Conservation (phyloP, 2,113 vertebrate species). For the Ophiodon elongatus region DNA sequence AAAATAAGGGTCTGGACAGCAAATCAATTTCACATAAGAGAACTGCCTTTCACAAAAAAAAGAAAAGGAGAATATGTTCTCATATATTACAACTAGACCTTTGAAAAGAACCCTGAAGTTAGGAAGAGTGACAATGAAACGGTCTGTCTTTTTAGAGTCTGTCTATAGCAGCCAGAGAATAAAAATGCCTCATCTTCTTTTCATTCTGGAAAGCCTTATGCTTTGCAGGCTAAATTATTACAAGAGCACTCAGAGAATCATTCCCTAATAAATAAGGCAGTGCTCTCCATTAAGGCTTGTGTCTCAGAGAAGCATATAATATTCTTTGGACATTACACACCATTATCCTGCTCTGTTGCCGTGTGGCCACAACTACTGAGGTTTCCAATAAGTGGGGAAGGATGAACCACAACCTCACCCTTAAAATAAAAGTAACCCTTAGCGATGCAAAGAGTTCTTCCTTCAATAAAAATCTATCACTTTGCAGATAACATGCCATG, state of each 20-base stretch:
- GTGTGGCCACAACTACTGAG: slow-evolving; percentile 17
- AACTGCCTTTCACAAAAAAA: slow-evolving; percentile 6
- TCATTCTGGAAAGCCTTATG: slow-evolving; percentile 37
- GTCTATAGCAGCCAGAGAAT: slow-evolving; percentile 30
- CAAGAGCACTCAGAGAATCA: slow-evolving; percentile 52
- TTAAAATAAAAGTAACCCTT: not conserved
- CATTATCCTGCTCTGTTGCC: slow-evolving; percentile 43
- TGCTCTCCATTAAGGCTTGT: slow-evolving; percentile 67
- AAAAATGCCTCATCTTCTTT: slow-evolving; percentile 56
- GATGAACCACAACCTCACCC: slow-evolving; percentile 15
- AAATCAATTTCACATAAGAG: slow-evolving; percentile 31
- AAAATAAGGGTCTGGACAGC: slow-evolving; percentile 27
- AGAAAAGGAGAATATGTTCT: slow-evolving; percentile 29
- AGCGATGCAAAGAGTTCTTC: not conserved
- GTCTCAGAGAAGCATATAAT: slow-evolving; percentile 57
- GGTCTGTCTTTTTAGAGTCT: slow-evolving; percentile 19
- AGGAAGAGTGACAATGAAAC: slow-evolving; percentile 24
- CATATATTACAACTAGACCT: slow-evolving; percentile 27
- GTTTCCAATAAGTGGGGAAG: slow-evolving; percentile 29
- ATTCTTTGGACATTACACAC: slow-evolving; percentile 59
- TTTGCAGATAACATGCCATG: too few relatives aligned
- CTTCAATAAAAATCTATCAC: not conserved
- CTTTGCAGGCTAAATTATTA: slow-evolving; percentile 56
- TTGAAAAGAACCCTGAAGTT: slow-evolving; percentile 40
- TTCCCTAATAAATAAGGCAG: slow-evolving; percentile 59